Percentiles rank a stretch among this genome's conserved stretches.
phyloP scores from a whole-genome alignment of 92 coral and sea anemone genomes.

The Virgularia gustaviana region DNA sequence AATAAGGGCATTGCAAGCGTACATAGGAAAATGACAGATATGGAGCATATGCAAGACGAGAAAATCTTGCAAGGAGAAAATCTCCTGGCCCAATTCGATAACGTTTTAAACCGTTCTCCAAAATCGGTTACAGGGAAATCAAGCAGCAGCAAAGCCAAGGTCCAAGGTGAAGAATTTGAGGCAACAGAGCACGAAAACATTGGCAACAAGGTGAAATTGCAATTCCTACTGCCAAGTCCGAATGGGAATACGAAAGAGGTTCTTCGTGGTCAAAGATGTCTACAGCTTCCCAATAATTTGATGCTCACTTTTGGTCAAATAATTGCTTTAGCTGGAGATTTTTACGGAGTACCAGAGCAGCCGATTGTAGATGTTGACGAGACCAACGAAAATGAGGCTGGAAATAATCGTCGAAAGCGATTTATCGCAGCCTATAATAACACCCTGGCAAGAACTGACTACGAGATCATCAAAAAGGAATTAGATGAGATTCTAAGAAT shows the following conservation, averaged over 20 bases:
- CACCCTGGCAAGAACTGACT: constrained; percentile 36
- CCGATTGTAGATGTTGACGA: constrained; percentile 48
- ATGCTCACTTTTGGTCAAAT: constrained; percentile 57
- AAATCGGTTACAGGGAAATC: not conserved
- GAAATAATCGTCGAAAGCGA: constrained; percentile 40
- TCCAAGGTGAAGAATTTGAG: constrained; percentile 38
- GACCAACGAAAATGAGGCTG: not conserved
- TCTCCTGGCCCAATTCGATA: constrained; percentile 18
- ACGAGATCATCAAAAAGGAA: constrained; percentile 29
- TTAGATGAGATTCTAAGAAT: constrained; percentile 46
- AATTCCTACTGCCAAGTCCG: constrained; percentile 1
- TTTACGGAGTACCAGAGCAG: constrained; percentile 58
- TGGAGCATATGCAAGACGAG: not conserved
- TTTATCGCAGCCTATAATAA: constrained; percentile 52
- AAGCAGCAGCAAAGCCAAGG: not conserved
- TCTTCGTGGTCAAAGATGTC: not conserved
- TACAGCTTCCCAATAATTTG: constrained; percentile 56
- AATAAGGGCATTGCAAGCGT: not conserved
- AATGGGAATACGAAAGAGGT: not conserved
- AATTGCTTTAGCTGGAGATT: constrained; percentile 65
- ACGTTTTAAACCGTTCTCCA: constrained; percentile 40
- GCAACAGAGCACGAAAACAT: constrained; percentile 48
- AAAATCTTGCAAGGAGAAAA: constrained; percentile 15
- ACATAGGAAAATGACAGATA: not conserved
- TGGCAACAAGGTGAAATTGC: constrained; percentile 42